These are phyloP conservation scores for Hylyphantes graminicola DNA, from an alignment of 1,140 invertebrate genomes.

Conservation along the genomic window DNA sequence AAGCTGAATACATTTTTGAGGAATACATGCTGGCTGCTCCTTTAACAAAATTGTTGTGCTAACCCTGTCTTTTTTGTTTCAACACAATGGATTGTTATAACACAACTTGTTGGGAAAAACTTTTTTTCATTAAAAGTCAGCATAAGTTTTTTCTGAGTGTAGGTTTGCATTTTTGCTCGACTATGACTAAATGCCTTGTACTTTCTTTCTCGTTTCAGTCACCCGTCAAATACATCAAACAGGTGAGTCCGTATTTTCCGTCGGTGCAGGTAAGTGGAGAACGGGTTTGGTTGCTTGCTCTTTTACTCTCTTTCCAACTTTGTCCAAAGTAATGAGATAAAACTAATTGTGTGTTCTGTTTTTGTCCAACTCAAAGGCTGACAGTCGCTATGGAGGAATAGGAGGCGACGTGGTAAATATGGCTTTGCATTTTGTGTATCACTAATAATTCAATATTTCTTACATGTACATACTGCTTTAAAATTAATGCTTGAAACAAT, in stretches of 20 bases:
- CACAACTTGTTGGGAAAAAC: too few relatives aligned
- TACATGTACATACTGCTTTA: neutral
- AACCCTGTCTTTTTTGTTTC: too few relatives aligned
- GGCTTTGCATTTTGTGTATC: neutral
- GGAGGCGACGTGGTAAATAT: conserved; percentile 45
- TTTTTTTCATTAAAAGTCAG: too few relatives aligned
- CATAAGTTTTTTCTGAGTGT: too few relatives aligned
- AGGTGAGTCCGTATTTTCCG: conserved; percentile 64
- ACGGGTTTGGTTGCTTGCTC: neutral
- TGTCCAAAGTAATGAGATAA: neutral
- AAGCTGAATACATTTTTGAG: too few relatives aligned
- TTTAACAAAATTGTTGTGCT: too few relatives aligned
- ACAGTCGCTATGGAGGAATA: conserved; percentile 43
- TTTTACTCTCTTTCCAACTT: neutral
- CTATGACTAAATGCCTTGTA: too few relatives aligned
- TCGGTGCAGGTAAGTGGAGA: conserved; percentile 16
- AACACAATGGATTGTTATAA: too few relatives aligned
- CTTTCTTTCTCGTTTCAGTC: conserved; percentile 40
- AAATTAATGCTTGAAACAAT: too few relatives aligned
- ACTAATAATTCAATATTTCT: neutral
- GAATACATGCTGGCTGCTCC: too few relatives aligned
- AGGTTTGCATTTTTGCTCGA: too few relatives aligned
- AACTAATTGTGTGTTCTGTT: conserved; percentile 6
- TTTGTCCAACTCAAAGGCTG: conserved; percentile 32
- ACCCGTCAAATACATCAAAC: conserved; percentile 53